phyloP scores from a whole-genome alignment of 1,140 invertebrate species.

The Yoshiicerus persimilis region DNA sequence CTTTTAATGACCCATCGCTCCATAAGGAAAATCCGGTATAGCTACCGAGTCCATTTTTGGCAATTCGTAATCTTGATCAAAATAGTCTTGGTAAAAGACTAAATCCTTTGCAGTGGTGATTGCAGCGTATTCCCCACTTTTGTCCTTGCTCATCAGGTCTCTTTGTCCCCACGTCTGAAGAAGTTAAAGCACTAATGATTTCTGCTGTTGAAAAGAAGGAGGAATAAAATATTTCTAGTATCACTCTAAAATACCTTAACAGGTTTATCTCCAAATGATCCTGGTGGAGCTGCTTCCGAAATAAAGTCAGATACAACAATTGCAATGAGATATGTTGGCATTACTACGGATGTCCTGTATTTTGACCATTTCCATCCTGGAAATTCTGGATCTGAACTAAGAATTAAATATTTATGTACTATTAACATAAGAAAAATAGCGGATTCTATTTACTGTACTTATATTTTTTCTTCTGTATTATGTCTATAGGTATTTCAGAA shows the following conservation, averaged over 20 bases:
- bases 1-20: conserved; percentile 45
- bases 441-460: too few species aligned
- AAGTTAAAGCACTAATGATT: background rate
- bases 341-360: conserved; percentile 52
- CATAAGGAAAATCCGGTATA: conserved; percentile 27
- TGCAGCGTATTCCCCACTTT: conserved; percentile 17
- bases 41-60: conserved; percentile 40
- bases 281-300: background rate
- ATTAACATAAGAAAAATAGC: background rate
- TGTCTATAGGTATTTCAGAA: too few species aligned
- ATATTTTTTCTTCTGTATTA: too few species aligned
- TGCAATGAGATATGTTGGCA: conserved; percentile 82
- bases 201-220: background rate
- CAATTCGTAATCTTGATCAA: conserved; percentile 29
- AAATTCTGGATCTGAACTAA: background rate
- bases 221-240: background rate
- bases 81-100: conserved; percentile 34
- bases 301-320: conserved; percentile 78
- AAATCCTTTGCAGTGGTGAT: conserved; percentile 3
- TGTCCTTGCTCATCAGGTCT: background rate
- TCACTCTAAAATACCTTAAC: conserved; percentile 13
- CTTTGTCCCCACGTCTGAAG: background rate
- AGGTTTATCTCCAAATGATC: background rate
- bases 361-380: conserved; percentile 14
- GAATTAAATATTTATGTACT: background rate